A percentile compares a stretch with the other conserved stretches of the same genome.
Evolutionary conservation across 2,797 vertebrate species (phyloP).

Genomic region (Hypotaenidia philippensis): DNA sequence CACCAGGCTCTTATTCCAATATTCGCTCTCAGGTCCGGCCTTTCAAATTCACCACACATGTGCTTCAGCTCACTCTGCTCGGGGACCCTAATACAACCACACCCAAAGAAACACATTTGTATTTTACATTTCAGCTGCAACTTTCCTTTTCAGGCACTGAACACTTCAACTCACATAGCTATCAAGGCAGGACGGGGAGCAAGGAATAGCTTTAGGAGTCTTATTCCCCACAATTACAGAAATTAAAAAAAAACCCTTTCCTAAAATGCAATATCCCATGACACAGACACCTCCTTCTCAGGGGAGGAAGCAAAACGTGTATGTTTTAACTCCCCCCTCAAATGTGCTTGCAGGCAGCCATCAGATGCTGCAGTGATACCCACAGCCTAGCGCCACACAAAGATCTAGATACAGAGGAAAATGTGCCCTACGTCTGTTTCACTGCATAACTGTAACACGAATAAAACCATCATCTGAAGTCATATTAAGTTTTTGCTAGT

Average conservation of each 20-base stretch:
- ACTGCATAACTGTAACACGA: neutral
- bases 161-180: neutral
- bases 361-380: neutral
- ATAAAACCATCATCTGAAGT: neutral
- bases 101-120: neutral
- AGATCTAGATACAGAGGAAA: neutral
- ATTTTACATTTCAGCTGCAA: neutral
- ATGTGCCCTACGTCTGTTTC: neutral
- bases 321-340: neutral
- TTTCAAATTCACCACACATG: slow-evolving; percentile 85
- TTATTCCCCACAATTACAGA: neutral
- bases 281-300: neutral
- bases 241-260: neutral
- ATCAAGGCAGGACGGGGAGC: neutral
- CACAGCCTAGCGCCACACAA: neutral
- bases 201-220: neutral
- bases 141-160: neutral
- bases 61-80: slow-evolving; percentile 87
- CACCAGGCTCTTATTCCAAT: slow-evolving; percentile 82
- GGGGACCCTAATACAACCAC: slow-evolving; percentile 79
- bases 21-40: slow-evolving; percentile 78
- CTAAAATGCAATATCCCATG: neutral
- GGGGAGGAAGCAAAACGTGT: neutral
- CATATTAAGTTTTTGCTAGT: neutral
- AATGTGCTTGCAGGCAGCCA: neutral